Conservation (phyloP, 35 echinoderm and acorn worm species). For the Patiria miniata region DNA sequence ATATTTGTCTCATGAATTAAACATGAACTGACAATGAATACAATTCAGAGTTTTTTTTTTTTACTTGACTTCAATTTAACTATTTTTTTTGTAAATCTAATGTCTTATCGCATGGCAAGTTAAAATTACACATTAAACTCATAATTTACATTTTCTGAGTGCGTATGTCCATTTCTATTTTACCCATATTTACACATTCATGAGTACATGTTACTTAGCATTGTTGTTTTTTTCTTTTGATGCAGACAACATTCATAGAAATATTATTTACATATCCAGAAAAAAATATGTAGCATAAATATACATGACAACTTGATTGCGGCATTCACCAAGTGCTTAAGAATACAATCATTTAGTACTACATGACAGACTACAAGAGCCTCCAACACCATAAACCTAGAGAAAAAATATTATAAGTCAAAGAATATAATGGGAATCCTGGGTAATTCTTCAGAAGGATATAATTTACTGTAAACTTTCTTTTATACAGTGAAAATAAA, state of each 20-base stretch:
- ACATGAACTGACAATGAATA: too few species aligned
- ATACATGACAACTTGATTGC: not conserved
- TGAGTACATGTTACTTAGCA: not conserved
- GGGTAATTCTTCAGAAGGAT: not conserved
- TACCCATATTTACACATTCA: not conserved
- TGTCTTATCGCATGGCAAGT: not conserved
- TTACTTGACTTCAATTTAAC: too few species aligned
- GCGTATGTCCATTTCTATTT: not conserved
- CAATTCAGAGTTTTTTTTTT: too few species aligned
- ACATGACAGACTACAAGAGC: not conserved
- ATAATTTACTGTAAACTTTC: not conserved
- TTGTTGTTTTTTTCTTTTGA: not conserved
- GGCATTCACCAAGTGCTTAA: not conserved
- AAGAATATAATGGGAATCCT: not conserved
- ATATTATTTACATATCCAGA: slow-evolving; percentile 12
- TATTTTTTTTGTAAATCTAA: not conserved
- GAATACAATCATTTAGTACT: not conserved
- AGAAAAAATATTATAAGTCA: not conserved
- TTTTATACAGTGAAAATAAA: not conserved
- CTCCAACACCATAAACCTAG: not conserved
- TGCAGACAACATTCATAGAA: slow-evolving; percentile 18
- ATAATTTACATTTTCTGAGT: not conserved
- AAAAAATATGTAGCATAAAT: not conserved
- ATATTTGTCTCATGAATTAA: too few species aligned
- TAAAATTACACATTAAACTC: not conserved